Evolutionary conservation across 2,797 vertebrate genomes (phyloP).

Genomic region (Botia kubotai): DNA sequence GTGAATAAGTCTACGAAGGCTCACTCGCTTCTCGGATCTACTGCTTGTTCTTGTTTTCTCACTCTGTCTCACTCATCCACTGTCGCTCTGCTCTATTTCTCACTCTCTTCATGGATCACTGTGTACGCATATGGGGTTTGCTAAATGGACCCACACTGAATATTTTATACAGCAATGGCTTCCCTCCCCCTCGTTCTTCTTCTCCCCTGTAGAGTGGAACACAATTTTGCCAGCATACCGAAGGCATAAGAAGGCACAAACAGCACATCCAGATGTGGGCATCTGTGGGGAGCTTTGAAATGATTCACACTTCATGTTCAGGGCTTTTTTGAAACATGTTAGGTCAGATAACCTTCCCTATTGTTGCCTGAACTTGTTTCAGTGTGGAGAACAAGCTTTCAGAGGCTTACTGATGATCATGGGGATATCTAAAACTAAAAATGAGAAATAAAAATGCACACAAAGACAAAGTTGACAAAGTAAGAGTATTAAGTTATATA

Average conservation of each 20-base stretch:
- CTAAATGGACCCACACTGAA: slow-evolving; percentile 75
- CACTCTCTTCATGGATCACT: slow-evolving; percentile 67
- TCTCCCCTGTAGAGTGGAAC: slow-evolving; percentile 48
- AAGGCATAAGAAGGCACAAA: slow-evolving; percentile 62
- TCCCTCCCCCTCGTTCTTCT: slow-evolving; percentile 35
- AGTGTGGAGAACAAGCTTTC: slow-evolving; percentile 17
- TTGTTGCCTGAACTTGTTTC: slow-evolving; percentile 46
- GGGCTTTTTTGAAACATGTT: slow-evolving; percentile 40
- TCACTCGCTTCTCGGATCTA: not conserved
- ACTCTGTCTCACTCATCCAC: not conserved
- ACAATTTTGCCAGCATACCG: slow-evolving; percentile 63
- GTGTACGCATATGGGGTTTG: slow-evolving; percentile 69
- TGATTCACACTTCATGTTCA: slow-evolving; percentile 28
- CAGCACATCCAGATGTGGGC: slow-evolving; percentile 48
- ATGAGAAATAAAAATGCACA: not conserved
- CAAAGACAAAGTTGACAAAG: not conserved
- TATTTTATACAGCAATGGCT: slow-evolving; percentile 70
- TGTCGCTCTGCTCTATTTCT: slow-evolving; percentile 43
- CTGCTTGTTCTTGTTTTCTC: slow-evolving; percentile 19
- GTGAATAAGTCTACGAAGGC: not conserved
- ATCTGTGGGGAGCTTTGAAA: slow-evolving; percentile 32
- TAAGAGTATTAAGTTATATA: not conserved
- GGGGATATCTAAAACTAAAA: not conserved
- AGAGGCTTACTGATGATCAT: not conserved
- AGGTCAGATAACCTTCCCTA: slow-evolving; percentile 38